Base-by-base conservation (phyloP, 2,888 invertebrate species). In the Flexamia atlantica region DNA sequence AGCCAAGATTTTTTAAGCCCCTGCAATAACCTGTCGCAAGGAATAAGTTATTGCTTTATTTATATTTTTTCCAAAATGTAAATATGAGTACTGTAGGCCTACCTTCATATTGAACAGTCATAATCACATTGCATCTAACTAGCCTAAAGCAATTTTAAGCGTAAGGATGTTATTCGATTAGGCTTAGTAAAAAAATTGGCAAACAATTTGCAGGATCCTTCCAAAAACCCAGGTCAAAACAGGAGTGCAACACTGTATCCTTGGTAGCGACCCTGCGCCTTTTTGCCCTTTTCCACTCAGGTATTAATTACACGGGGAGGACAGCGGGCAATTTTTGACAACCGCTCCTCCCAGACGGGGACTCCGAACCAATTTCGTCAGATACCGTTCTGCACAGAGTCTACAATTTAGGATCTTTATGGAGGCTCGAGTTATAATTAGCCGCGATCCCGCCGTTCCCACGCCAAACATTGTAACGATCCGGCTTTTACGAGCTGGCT, bases 371-470 rank as follows among this genome's bases (percentile, higher is more conserved):
- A 79, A 79, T 79, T 79, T 79, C 79, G 79, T 79, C 76, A 46
- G 76, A 76, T 79, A 32, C 79, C 79, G 79, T 79, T 79, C 79
- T 57, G 79, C 79, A 79, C 79, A 53, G 79, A 79, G 79, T 79
- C 79, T 79, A 79, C 79, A 79, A 79, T 79, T 79, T 79, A 79
- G 79, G 79, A 79, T 79, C 79, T 79, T 79, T 79, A 79, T 79
- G 79, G 79, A 32, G 79, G 79, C 28, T 20, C 76, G 50, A 30
- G 79, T 57, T 79, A 79, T 79, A 79, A 79, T 79, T 79, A 79
- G 79, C 50, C 1, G 5, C 12, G 50, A 50, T 50, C 30, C 14
- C 74, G 32, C 36, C 79, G 79, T 79, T 79, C 79, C 79, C 79
- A 79, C 79, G 79, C 79, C 79, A 57, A 79, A 79, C 79, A 79